Base-by-base conservation (phyloP, 2,797 vertebrate genomes). In the Chelon auratus region DNA sequence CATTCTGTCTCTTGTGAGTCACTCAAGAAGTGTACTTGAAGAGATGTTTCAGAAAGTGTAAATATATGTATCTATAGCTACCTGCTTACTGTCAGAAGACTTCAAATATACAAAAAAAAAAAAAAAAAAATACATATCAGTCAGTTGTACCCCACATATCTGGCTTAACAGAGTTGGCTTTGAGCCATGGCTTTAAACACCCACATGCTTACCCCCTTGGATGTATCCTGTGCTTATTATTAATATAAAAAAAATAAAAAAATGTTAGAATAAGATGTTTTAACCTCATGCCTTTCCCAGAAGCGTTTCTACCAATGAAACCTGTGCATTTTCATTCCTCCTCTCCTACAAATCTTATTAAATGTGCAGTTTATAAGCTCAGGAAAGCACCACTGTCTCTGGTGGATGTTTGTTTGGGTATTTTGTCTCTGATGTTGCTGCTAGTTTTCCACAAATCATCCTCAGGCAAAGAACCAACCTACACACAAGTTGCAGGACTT, bases 351-450 rank as follows among this genome's bases (percentile, higher is more conserved):
- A 72, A 80, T 66, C 33, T 2, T 65, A 74, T 76, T 72, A 85
- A 88, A 84, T 78, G 60, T 54, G 53, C 24, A 15, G 43, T 71
- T 85, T 70, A 70, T 56, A 60, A 80, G 56, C 68, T 66, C 33
- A 20, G 51, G 37, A 74, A 80, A 69, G 71, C 64, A 68, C 7
- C 39, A 33, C 33, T 37, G 56, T 84, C 78, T 89, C 82, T 78
- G 70, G 77, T 83, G 80, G 71, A 68, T 81, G 73, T 82, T 80
- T 88, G 80, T 85, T 89, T 75, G 77, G 61, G 56, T 72, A 62
- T 77, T 64, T 77, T 72, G 64, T 74, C 68, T 88, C 68, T 77
- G 77, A 86, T 81, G 77, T 80, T 77, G 48, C 56, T 83, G 68
- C 72, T 81, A 36, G 57, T 69, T 82, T 77, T 80, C 62, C 40